Base-by-base conservation (phyloP, 2,797 vertebrate genomes). In the Petrocephalus schoutedeni region DNA sequence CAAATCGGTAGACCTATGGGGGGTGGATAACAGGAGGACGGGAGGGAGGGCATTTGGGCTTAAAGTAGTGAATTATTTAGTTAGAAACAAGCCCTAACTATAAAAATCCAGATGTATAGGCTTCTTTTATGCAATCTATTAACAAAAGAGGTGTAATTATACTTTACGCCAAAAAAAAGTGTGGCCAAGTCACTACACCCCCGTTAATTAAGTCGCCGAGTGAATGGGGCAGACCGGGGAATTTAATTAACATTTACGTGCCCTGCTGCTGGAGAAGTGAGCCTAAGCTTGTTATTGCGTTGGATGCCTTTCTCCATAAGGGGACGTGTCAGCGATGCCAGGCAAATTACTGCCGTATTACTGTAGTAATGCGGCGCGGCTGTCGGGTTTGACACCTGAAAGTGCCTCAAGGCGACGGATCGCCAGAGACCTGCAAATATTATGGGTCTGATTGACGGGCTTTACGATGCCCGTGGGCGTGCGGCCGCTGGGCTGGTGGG, bases 291-390 rank as follows among this genome's bases (percentile, higher is more conserved):
- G 83, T 86, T 74, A 53, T 86, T 77, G 12, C 51, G n/a, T n/a
- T 16, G 19, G 21, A 16, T 23, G 21, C 57, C 41, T 80, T 53
- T 91, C 87, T 84, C 41, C 90, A 88, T 91, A 90, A 89, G 91
- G 53, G 89, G 90, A 92, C 59, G 41, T 91, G 90, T 90, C 91
- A 91, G 74, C 90, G 91, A 51, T 85, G 8, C 19, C 51, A 14
- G 92, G 90, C 85, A 91, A 94, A 93, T 92, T 92, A 91, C 87
- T 91, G 87, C 85, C 59, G 89, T 53, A 12, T 91, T 92, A 89
- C 87, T 87, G 84, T 61, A 87, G 85, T 89, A 45, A 0, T 59
- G 89, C 89, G 51, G 10, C 57, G n/a, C 45, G 23, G 32, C 83
- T 45, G 67, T 87, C 67, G 49, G 14, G 16, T 82, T 21, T 54